Evolutionary conservation across 2,888 invertebrate genomes (phyloP).

Genomic region (Geotrupes spiniger): DNA sequence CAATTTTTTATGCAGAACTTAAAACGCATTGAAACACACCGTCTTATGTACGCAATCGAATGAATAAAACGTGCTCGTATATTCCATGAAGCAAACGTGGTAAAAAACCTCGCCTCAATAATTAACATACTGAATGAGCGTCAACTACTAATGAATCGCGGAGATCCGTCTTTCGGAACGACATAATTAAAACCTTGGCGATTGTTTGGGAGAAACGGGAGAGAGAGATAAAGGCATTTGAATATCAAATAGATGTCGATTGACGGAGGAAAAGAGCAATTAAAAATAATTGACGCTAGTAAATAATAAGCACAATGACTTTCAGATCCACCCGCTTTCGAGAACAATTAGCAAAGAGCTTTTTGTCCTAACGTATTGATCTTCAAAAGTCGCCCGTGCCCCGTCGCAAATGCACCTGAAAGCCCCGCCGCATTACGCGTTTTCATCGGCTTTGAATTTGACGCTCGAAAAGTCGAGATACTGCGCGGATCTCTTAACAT

Average conservation of each 20-base stretch:
- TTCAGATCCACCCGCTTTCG: not conserved
- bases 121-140: not conserved
- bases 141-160: not conserved
- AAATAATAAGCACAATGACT: slow-evolving; percentile 29
- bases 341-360: slow-evolving; percentile 5
- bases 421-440: slow-evolving; percentile 1
- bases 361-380: slow-evolving; percentile 6
- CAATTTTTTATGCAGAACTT: no score
- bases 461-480: not conserved
- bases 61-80: no score
- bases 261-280: slow-evolving; percentile 22
- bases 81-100: no score
- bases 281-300: slow-evolving; percentile 31
- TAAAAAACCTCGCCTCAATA: no score
- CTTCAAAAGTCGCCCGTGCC: not conserved
- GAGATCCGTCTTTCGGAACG: slow-evolving; percentile 2
- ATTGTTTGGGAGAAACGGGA: slow-evolving; percentile 16
- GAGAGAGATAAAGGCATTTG: not conserved
- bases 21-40: no score
- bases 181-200: slow-evolving; percentile 20
- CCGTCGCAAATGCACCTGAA: not conserved
- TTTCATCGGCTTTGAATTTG: not conserved
- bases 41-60: no score
- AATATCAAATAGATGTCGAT: not conserved
- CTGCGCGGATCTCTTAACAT: no score